Evolutionary conservation across 1,140 invertebrate species (phyloP), one percentile per base, ranked within the genome.

Genomic region (Drosophila littoralis): DNA sequence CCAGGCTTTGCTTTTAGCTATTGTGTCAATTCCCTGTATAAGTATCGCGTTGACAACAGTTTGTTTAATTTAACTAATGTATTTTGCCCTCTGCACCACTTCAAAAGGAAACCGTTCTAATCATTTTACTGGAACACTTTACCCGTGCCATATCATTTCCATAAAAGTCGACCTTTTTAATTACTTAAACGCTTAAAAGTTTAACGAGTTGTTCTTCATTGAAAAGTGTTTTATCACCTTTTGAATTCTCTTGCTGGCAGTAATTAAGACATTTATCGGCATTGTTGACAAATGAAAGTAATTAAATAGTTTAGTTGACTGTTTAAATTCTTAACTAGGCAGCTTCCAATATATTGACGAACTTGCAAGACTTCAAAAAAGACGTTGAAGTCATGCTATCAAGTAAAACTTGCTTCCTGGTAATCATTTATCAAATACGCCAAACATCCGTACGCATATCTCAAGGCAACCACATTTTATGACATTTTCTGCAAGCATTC

Each of bases 21-120:
- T 50, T 40, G 13, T 48, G 17, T 60, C 52, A 46, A 42, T 51
- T n/a, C 9, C 46, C 17, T 64, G 54, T 33, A 38, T 42, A 43
- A 32, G 35, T 40, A 43, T 12, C 17, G 43, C 35, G 33, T 17
- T 63, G 50, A 48, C 42, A 48, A 60, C 60, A 65, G 35, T 43
- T 63, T 72, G 35, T 66, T 60, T 63, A 63, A 76, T 66, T 83
- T 76, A 59, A 36, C 54, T 79, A 79, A 72, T 77, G 63, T 79
- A 73, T 45, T 70, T 69, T 55, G 7, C 13, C 22, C 17, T 35
- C 22, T 33, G 9, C 38, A 32, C 38, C 67, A 66, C 64, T 76
- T 79, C 63, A 73, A 84, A 84, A 17, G 54, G n/a, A 28, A 6
- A 65, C 33, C 28, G 43, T 48, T 52, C 13, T 32, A 36, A 60